Conservation (phyloP, 2,113 vertebrate genomes). For the Scytalopus superciliaris region DNA sequence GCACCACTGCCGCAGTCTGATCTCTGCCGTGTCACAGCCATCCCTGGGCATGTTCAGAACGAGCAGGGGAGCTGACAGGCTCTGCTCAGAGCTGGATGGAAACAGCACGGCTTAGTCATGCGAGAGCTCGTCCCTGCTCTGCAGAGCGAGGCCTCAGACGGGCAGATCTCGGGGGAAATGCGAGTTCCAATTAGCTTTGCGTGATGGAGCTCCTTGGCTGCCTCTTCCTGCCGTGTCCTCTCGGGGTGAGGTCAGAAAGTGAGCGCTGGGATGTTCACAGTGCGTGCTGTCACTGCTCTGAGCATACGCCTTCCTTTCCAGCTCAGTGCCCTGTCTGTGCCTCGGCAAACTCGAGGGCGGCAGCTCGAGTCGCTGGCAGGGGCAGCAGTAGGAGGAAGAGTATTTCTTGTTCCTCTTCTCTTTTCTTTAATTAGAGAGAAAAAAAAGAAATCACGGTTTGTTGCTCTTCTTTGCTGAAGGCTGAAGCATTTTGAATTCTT, state of each 20-base stretch:
- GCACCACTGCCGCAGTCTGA: neutral
- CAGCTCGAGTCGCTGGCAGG: neutral
- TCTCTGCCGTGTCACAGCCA: neutral
- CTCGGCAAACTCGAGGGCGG: neutral
- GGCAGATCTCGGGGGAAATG: neutral
- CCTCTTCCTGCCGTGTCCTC: neutral
- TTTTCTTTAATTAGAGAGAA: neutral
- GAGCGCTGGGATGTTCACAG: neutral
- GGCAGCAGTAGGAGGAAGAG: neutral
- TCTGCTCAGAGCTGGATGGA: neutral
- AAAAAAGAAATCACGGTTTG: neutral
- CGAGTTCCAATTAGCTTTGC: neutral
- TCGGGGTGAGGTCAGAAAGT: neutral
- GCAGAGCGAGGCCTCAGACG: neutral
- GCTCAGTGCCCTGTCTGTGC: neutral
- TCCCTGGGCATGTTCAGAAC: neutral
- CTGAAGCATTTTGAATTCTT: neutral
- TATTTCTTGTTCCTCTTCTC: neutral
- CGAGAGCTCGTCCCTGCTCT: neutral
- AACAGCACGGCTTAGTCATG: neutral
- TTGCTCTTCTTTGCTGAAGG: neutral
- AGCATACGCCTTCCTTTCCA: neutral
- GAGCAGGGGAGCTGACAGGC: neutral
- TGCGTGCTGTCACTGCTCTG: neutral
- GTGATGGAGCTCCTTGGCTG: neutral